A percentile compares a stretch with the other conserved stretches of the same genome.
Evolutionary conservation across 64 coral and sea anemone genomes (phyloP).

Genomic region (Catalaphyllia jardinei): DNA sequence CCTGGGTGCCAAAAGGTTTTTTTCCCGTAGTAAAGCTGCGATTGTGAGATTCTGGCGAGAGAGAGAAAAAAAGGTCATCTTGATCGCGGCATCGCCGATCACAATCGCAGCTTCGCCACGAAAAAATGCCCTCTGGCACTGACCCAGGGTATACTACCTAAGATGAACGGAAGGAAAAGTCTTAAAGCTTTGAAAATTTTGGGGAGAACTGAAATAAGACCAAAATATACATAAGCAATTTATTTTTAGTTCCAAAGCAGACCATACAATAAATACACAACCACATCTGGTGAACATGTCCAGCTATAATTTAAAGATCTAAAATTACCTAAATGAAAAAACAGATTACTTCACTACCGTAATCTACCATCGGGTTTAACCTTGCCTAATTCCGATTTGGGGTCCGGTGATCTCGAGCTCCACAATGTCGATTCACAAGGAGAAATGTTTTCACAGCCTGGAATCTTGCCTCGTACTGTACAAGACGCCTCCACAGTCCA

Average conservation of each 20-base stretch:
- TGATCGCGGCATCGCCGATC: too few relatives aligned
- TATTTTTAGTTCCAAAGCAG: background rate
- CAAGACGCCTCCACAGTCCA: constrained; percentile 82
- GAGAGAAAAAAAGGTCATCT: too few relatives aligned
- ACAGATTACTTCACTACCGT: constrained; percentile 49
- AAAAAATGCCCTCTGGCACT: too few relatives aligned
- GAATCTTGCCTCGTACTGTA: constrained; percentile 23
- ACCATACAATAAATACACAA: background rate
- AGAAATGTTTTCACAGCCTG: constrained; percentile 51
- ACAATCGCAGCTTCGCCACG: too few relatives aligned
- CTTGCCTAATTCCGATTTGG: constrained; percentile 86
- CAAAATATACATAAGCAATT: background rate
- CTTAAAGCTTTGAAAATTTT: too few relatives aligned
- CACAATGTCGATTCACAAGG: constrained; percentile 63
- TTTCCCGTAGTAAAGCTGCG: too few relatives aligned
- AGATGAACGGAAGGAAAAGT: too few relatives aligned
- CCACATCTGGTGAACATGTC: background rate
- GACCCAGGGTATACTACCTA: too few relatives aligned
- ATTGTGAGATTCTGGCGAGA: too few relatives aligned
- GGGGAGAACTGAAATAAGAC: background rate
- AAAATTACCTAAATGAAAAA: constrained; percentile 9
- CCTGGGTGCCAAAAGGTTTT: too few relatives aligned
- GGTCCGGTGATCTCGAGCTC: constrained; percentile 88
- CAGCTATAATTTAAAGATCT: constrained; percentile 31
- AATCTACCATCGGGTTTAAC: constrained; percentile 79